phyloP scores from a whole-genome alignment of 1,140 invertebrate species.

The Maniola jurtina region DNA sequence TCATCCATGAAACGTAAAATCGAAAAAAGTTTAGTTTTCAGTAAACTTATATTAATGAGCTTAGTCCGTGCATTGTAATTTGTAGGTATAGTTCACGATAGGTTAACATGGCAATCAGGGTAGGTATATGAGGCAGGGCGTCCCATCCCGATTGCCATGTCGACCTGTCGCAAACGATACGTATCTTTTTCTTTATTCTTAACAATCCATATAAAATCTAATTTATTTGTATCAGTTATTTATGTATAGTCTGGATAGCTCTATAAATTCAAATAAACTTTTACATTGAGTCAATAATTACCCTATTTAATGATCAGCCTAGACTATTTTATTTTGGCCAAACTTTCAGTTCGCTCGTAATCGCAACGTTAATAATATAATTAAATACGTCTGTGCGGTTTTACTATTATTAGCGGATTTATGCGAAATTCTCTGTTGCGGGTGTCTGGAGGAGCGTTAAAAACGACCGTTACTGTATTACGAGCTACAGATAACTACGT shows the following conservation, averaged over 20 bases:
- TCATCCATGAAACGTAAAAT: no score
- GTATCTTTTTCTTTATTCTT: no score
- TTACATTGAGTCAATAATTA: conserved; percentile 2
- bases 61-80: no score
- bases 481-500: not conserved
- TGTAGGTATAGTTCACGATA: no score
- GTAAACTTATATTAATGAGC: no score
- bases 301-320: conserved; percentile 21
- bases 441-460: conserved; percentile 12
- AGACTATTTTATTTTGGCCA: conserved; percentile 15
- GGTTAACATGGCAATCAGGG: no score
- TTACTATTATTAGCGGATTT: conserved; percentile 20
- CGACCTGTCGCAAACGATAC: no score
- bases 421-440: conserved; percentile 16
- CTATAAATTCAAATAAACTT: not conserved
- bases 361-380: conserved; percentile 9
- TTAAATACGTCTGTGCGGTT: conserved; percentile 15
- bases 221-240: no score
- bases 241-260: not conserved
- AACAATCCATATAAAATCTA: no score
- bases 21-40: no score
- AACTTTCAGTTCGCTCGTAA: conserved; percentile 27
- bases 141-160: no score
- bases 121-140: no score
- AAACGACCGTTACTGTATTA: conserved; percentile 6